These are phyloP conservation scores for Cyprinella venusta DNA, from an alignment of 2,797 vertebrate species.

Conservation along the genomic window DNA sequence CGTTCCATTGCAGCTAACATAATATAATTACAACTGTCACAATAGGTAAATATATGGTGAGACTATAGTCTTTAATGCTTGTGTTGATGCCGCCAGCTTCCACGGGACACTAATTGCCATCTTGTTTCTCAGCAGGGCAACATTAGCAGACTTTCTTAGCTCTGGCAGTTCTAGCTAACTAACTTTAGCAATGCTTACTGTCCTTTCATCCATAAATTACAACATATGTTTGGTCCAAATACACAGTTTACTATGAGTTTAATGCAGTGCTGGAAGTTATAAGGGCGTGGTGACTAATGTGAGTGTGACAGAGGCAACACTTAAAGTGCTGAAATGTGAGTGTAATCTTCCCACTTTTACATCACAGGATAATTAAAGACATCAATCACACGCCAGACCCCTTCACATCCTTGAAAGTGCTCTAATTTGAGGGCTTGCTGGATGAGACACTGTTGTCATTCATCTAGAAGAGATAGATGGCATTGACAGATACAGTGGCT, in stretches of 20 bases:
- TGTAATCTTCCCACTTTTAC: conserved; percentile 58
- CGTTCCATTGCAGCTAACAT: conserved; percentile 16
- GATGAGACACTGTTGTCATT: conserved; percentile 21
- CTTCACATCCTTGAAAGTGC: conserved; percentile 41
- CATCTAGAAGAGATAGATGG: conserved; percentile 12
- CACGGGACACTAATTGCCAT: conserved; percentile 47
- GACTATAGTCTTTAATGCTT: conserved; percentile 26
- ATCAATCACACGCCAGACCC: conserved; percentile 53
- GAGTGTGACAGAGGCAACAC: conserved; percentile 24
- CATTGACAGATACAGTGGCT: conserved; percentile 2
- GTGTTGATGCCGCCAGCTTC: conserved; percentile 38
- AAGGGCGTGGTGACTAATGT: conserved; percentile 36
- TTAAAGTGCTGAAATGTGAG: conserved; percentile 45
- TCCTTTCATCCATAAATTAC: conserved; percentile 24
- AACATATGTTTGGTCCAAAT: conserved; percentile 41
- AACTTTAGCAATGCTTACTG: conserved; percentile 15
- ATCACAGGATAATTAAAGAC: conserved; percentile 59
- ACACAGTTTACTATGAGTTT: conserved; percentile 48
- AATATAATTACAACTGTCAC: conserved; percentile 42
- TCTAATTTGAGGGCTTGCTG: conserved; percentile 12
- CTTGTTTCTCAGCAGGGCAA: conserved; percentile 56
- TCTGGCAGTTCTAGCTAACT: conserved; percentile 24
- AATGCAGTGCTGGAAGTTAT: conserved; percentile 33
- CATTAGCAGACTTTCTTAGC: conserved; percentile 24
- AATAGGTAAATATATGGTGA: conserved; percentile 43